Percentiles rank a stretch among this genome's conserved stretches.
Evolutionary conservation across 2,797 vertebrate species (phyloP).

Genomic region (Enteromius fasciolatus): DNA sequence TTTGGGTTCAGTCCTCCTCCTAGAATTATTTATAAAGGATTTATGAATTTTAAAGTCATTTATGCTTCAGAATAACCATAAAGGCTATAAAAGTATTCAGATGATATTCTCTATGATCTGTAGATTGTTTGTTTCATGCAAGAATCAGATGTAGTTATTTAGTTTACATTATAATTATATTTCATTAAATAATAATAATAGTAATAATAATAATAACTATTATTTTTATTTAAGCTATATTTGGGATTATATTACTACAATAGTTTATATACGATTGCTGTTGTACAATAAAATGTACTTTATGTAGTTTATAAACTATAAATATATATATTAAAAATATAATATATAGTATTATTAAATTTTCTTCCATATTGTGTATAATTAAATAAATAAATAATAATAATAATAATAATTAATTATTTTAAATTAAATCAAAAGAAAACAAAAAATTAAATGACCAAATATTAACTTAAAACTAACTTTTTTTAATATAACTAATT

Average conservation of each 20-base stretch:
- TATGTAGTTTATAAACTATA: background rate
- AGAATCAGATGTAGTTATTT: background rate
- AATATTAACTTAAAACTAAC: no score
- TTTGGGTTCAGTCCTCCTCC: background rate
- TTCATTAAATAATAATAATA: background rate
- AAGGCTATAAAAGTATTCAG: background rate
- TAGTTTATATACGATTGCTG: no score
- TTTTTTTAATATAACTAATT: no score
- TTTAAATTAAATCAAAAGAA: no score
- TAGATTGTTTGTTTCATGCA: background rate
- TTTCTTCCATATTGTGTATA: background rate
- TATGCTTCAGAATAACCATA: background rate
- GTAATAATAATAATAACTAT: background rate
- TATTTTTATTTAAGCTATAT: background rate
- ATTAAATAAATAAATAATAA: no score
- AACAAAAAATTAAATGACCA: no score
- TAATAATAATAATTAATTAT: no score
- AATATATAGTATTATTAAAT: background rate
- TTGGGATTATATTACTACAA: no score
- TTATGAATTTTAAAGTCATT: background rate
- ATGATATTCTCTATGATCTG: background rate
- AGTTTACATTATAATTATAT: background rate
- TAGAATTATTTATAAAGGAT: background rate
- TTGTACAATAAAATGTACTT: background rate
- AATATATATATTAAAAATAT: background rate